These are phyloP conservation scores for Nebria salina DNA, from an alignment of 2,888 invertebrate genomes.

Conservation along the genomic window DNA sequence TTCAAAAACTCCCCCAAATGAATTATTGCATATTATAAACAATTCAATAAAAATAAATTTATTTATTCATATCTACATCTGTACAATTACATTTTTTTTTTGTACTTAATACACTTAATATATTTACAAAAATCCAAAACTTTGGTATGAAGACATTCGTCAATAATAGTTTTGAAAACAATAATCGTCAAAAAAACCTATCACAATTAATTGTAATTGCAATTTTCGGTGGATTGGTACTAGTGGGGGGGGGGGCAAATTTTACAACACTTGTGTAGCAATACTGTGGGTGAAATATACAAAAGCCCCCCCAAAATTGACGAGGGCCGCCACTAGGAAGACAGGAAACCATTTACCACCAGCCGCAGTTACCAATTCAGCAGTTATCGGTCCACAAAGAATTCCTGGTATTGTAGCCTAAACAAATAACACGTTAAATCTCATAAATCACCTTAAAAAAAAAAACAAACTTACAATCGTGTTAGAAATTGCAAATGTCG, in stretches of 20 bases:
- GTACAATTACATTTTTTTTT: neutral
- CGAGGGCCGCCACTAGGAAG: slow-evolving; percentile 75
- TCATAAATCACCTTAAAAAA: neutral
- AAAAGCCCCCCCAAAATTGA: slow-evolving; percentile 77
- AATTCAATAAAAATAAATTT: neutral
- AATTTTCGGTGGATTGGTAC: neutral
- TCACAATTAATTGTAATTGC: neutral
- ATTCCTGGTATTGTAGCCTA: slow-evolving; percentile 80
- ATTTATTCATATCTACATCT: neutral
- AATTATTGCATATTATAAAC: neutral
- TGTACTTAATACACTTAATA: neutral
- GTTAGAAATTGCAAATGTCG: slow-evolving; percentile 80
- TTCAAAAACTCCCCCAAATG: neutral
- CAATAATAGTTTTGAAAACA: neutral
- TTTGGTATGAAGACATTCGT: neutral
- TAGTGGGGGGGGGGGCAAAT: neutral
- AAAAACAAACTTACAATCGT: slow-evolving; percentile 67
- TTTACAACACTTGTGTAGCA: slow-evolving; percentile 71
- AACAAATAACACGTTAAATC: slow-evolving; percentile 31
- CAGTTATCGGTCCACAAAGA: slow-evolving; percentile 79
- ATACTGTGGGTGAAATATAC: slow-evolving; percentile 79
- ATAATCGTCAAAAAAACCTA: neutral
- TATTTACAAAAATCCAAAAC: neutral
- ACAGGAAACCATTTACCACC: slow-evolving; percentile 80
- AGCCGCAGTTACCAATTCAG: slow-evolving; percentile 75